Evolutionary conservation across 2,888 invertebrate genomes (phyloP).

Genomic region (Oscheius sp.): DNA sequence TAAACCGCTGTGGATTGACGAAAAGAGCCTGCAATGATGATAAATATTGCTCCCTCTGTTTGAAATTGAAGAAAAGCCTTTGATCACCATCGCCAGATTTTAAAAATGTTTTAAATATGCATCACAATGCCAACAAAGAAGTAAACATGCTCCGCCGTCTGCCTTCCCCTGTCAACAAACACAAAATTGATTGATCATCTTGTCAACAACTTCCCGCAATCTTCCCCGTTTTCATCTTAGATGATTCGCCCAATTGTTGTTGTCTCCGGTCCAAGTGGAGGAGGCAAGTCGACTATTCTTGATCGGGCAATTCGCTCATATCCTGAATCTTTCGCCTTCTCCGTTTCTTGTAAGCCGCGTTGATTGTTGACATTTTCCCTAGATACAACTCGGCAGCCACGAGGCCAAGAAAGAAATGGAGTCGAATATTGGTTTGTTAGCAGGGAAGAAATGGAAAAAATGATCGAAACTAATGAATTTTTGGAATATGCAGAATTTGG

Average conservation of each 20-base stretch:
- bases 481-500: slow-evolving; percentile 91
- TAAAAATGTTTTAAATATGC: too few relatives aligned
- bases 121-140: too few relatives aligned
- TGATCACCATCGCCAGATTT: too few relatives aligned
- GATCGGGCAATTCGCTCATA: slow-evolving; percentile 87
- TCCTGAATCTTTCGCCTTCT: slow-evolving; percentile 90
- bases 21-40: too few relatives aligned
- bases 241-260: slow-evolving; percentile 47
- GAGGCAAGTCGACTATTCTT: slow-evolving; percentile 93
- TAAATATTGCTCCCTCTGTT: too few relatives aligned
- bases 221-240: too few relatives aligned
- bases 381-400: slow-evolving; percentile 77
- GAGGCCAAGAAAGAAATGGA: slow-evolving; percentile 76
- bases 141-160: too few relatives aligned
- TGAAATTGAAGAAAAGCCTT: too few relatives aligned
- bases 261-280: slow-evolving; percentile 76
- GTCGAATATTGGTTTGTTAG: slow-evolving; percentile 78
- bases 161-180: too few relatives aligned
- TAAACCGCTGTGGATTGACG: too few relatives aligned
- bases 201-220: too few relatives aligned
- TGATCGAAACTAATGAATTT: slow-evolving; percentile 85
- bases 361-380: slow-evolving; percentile 8
- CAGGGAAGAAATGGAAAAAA: slow-evolving; percentile 83
- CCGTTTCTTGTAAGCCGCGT: slow-evolving; percentile 84
- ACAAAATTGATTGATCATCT: too few relatives aligned